Evolutionary conservation across 2,888 invertebrate species (phyloP), one percentile per base, ranked within the genome.

Genomic region (Drosophila borealis): DNA sequence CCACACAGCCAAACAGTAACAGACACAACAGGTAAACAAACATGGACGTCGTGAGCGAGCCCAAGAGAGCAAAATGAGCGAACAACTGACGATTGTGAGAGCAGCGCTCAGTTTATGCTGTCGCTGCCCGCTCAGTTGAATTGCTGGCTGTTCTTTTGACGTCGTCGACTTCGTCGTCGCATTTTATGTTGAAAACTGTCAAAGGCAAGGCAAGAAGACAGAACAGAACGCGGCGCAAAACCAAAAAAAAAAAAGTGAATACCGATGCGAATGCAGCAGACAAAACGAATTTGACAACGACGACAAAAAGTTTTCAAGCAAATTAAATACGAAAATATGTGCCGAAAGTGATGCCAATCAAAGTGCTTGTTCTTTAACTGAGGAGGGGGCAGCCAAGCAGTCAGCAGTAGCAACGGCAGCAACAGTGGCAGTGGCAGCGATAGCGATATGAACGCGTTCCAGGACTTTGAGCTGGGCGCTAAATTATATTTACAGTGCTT

Each of bases 401-500:
- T 19, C 14, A n/a, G 60, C 14, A 29, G 14, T 2, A 59, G 17
- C 17, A 34, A 39, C 34, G 37, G 48, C 25, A 46, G 29, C 17
- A 48, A 36, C 17, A 60, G 29, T 10, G 54, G 42, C 37, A 54
- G 29, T 42, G 29, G 39, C 45, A 39, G 13, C 48, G 63, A 17
- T 71, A 72, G 78, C 79, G 69, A 77, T 34, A 91, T 91, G 90
- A 90, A 91, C 76, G 80, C 88, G 54, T 88, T 88, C 80, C 88
- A 90, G 71, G 91, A 92, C 70, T 89, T 90, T 66, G 91, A 92
- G 80, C 73, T 89, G 65, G 92, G 90, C 65, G 87, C 91, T 54
- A 90, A 91, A 83, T 81, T 92, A 48, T 92, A 92, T 77, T 76
- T 91, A 53, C 91, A 92, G 74, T 92, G 92, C 84, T 91, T 92